These are phyloP conservation scores for Clistopyga incitator DNA, from an alignment of 2,888 invertebrate species.

Conservation along the genomic window DNA sequence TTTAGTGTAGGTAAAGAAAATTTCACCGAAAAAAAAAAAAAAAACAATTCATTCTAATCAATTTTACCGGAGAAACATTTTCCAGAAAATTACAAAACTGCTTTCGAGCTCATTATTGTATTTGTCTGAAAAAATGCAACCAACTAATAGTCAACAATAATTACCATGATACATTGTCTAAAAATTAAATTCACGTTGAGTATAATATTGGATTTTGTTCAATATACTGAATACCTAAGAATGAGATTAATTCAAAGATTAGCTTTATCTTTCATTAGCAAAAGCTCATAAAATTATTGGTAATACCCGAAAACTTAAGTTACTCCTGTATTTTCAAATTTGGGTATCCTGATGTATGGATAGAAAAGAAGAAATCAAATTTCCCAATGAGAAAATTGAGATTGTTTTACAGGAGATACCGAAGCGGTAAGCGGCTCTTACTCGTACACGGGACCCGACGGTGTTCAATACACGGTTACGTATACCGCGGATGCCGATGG, in stretches of 20 bases:
- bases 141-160: not conserved
- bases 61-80: not conserved
- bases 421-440: slow-evolving; percentile 80
- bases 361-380: not conserved
- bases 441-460: slow-evolving; percentile 80
- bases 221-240: too few species aligned
- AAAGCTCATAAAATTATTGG: too few species aligned
- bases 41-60: not conserved
- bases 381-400: not conserved
- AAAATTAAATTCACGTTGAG: too few species aligned
- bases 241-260: too few species aligned
- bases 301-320: too few species aligned
- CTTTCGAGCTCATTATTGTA: not conserved
- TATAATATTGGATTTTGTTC: too few species aligned
- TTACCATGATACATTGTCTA: not conserved
- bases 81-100: not conserved
- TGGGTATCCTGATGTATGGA: not conserved
- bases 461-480: slow-evolving; percentile 77
- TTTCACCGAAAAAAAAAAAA: not conserved
- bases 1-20: not conserved
- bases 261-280: too few species aligned
- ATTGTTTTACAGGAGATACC: slow-evolving; percentile 73
- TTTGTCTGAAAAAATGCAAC: not conserved
- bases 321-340: not conserved
- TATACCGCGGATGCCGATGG: slow-evolving; percentile 81